phyloP scores from a whole-genome alignment of 2,888 invertebrate species.

The Thymelicus acteon region DNA sequence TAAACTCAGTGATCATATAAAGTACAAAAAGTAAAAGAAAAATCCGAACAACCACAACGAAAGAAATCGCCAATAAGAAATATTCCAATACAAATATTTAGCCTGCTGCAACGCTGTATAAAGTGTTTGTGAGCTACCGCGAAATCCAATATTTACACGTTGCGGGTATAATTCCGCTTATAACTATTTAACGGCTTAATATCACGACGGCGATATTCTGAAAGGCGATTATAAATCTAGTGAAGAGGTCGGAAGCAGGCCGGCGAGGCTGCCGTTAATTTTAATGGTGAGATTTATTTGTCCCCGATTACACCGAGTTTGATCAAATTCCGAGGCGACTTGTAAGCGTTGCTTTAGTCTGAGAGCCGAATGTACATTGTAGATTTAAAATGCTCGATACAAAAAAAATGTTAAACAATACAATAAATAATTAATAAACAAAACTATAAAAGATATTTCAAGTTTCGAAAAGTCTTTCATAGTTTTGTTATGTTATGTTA shows the following conservation, averaged over 20 bases:
- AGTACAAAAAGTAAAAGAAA: background rate
- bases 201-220: slow-evolving; percentile 61
- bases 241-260: slow-evolving; percentile 71
- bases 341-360: slow-evolving; percentile 50
- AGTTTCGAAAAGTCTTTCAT: too few species aligned
- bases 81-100: slow-evolving; percentile 26
- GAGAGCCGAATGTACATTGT: slow-evolving; percentile 44
- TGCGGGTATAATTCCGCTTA: slow-evolving; percentile 56
- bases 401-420: too few species aligned
- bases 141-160: slow-evolving; percentile 33
- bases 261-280: slow-evolving; percentile 69
- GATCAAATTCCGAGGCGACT: slow-evolving; percentile 69
- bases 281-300: slow-evolving; percentile 79
- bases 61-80: slow-evolving; percentile 16
- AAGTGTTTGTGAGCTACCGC: slow-evolving; percentile 8
- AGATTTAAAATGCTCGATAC: background rate
- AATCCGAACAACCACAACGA: slow-evolving; percentile 2
- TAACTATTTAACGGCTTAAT: slow-evolving; percentile 60
- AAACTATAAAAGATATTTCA: too few species aligned
- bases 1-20: too few species aligned
- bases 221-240: slow-evolving; percentile 76
- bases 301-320: slow-evolving; percentile 71
- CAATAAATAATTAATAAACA: too few species aligned
- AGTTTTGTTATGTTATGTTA: too few species aligned
- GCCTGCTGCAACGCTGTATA: slow-evolving; percentile 4